Evolutionary conservation across 2,797 vertebrate species (phyloP).

Genomic region (Acestrorhynchus altus): DNA sequence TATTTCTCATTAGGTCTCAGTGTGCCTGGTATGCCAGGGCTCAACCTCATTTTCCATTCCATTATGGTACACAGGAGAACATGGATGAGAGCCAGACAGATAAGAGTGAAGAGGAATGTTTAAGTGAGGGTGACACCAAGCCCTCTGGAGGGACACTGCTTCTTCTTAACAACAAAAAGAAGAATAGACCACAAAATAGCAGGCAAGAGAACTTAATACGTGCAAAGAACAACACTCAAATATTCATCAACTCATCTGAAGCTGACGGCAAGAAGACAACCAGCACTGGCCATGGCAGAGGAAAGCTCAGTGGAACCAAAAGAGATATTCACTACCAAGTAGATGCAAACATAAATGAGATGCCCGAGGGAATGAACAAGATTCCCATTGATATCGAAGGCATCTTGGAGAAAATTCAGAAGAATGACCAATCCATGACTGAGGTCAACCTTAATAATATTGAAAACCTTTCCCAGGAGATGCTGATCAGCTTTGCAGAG

Average conservation of each 20-base stretch:
- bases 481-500: conserved; percentile 83
- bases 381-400: conserved; percentile 86
- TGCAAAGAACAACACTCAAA: conserved; percentile 51
- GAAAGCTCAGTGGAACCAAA: not conserved
- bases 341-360: conserved; percentile 57
- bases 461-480: conserved; percentile 86
- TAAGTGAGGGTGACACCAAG: conserved; percentile 74
- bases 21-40: conserved; percentile 58
- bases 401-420: conserved; percentile 82
- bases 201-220: conserved; percentile 54
- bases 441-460: conserved; percentile 91
- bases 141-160: conserved; percentile 64
- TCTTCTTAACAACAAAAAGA: conserved; percentile 52
- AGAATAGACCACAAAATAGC: conserved; percentile 42
- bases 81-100: conserved; percentile 63
- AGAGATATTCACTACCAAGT: not conserved
- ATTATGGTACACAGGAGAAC: conserved; percentile 73
- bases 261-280: conserved; percentile 23
- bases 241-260: not conserved
- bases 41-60: conserved; percentile 60
- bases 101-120: conserved; percentile 76
- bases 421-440: conserved; percentile 80
- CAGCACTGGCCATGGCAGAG: not conserved
- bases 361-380: conserved; percentile 75
- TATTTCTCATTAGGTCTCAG: conserved; percentile 60